Evolutionary conservation across 2,888 invertebrate species (phyloP), one percentile per base, ranked within the genome.

Genomic region (Dynastes grantii): DNA sequence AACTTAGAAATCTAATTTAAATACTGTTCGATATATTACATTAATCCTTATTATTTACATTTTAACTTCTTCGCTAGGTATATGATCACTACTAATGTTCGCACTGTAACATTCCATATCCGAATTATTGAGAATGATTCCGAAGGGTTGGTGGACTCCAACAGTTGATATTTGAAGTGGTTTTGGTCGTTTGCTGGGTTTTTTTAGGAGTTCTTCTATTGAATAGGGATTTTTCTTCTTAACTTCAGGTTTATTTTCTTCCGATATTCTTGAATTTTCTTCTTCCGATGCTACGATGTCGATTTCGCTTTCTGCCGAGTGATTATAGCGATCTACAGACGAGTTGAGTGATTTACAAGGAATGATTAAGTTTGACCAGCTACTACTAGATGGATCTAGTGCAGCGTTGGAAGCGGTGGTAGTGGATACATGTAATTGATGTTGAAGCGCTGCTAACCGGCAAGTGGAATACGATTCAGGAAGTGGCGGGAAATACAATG

Each of bases 201-300:
- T 95, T 86, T 96, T 96, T 40, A 96, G 86, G 8, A 96, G 87
- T 85, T 96, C 96, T 84, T 96, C 96, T 85, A 97, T 97, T 1
- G 96, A 96, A 86, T 96, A 97, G 0, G 96, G 96, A 86, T 95
- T 96, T 81, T 94, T 92, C 87, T 95, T 94, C 81, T 91, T 91
- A 82, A 79, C 88, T 85, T 83, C 83, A 8, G 84, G 84, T 79
- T 82, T 83, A 51, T 83, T 82, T 68, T 85, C 84, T 11, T 83
- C 82, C 5, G 84, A 81, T 55, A 73, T 75, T 65, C 75, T 61
- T 37, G 75, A 8, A 32, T 83, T 83, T 76, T 85, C 84, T 79
- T 85, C 84, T 58, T 82, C 78, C 22, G 82, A 80, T n/a, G 68
- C 77, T 22, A 71, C 77, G 49, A 81, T 49, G 71, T 83, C 81